Percentiles rank a stretch among this genome's conserved stretches.
Conservation (phyloP, 1,140 invertebrate species). For the Rhynchophorus ferrugineus region DNA sequence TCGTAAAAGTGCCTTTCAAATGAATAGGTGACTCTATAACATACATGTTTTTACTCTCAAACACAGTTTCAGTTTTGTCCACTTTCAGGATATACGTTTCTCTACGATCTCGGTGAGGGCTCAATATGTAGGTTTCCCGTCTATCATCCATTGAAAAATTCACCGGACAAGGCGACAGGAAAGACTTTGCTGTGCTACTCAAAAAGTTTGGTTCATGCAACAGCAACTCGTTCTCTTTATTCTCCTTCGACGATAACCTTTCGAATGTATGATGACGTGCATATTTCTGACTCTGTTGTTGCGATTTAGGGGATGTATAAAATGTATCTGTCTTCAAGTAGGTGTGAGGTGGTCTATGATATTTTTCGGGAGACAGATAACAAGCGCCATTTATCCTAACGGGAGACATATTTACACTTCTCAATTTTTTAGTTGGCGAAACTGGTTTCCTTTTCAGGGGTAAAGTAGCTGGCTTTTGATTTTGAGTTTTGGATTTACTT, state of each 20-base stretch:
- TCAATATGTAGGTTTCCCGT: constrained; percentile 20
- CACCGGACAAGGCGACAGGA: constrained; percentile 10
- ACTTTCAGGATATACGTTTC: background rate
- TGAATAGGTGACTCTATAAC: background rate
- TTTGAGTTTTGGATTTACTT: constrained; percentile 2
- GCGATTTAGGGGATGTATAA: no score
- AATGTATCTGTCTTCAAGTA: no score
- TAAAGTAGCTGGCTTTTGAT: background rate
- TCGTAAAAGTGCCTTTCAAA: background rate
- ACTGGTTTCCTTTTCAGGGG: constrained; percentile 5
- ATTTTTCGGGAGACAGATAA: constrained; percentile 1
- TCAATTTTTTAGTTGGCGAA: constrained; percentile 15
- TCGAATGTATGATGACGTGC: background rate
- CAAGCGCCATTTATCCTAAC: background rate
- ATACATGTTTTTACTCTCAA: background rate
- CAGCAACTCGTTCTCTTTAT: constrained; percentile 8
- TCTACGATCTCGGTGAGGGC: background rate
- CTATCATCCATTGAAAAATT: constrained; percentile 12
- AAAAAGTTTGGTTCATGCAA: background rate
- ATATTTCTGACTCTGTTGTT: background rate
- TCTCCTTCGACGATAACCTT: background rate
- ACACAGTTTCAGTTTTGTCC: background rate
- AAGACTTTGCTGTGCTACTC: constrained; percentile 1
- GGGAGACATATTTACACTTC: constrained; percentile 12
- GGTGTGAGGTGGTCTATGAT: background rate